Conservation (phyloP, 2,797 vertebrate species). For the Acanthopagrus latus region DNA sequence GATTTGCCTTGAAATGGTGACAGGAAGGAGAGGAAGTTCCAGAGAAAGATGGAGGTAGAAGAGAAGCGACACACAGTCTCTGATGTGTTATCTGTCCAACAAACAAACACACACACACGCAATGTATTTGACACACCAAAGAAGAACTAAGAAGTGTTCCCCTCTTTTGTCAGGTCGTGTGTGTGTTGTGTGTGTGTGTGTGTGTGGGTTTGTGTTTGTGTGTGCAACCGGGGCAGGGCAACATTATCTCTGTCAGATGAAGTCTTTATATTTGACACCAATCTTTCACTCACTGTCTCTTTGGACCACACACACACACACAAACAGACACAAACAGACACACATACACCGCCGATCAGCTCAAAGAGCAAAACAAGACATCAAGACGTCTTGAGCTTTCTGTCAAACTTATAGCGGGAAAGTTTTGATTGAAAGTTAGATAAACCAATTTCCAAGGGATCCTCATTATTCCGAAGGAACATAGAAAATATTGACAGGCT, state of each 20-base stretch:
- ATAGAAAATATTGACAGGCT: constrained; percentile 49
- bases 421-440: constrained; percentile 58
- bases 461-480: constrained; percentile 44
- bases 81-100: no score
- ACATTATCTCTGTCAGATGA: constrained; percentile 53
- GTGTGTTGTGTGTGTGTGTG: constrained; percentile 7
- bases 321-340: neutral
- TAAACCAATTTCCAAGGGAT: constrained; percentile 41
- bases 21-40: constrained; percentile 29
- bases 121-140: constrained; percentile 48
- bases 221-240: neutral
- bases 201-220: neutral
- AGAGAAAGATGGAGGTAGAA: constrained; percentile 40
- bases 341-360: constrained; percentile 1
- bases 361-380: constrained; percentile 42
- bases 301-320: constrained; percentile 37
- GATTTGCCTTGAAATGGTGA: constrained; percentile 25
- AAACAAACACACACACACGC: neutral
- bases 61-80: constrained; percentile 28
- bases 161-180: constrained; percentile 20
- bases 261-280: constrained; percentile 75
- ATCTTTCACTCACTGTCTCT: constrained; percentile 75
- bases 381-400: constrained; percentile 38
- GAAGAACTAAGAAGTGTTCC: constrained; percentile 27
- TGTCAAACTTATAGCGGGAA: constrained; percentile 54